Conservation (phyloP, 2,888 invertebrate genomes). For the Sericinus montela region DNA sequence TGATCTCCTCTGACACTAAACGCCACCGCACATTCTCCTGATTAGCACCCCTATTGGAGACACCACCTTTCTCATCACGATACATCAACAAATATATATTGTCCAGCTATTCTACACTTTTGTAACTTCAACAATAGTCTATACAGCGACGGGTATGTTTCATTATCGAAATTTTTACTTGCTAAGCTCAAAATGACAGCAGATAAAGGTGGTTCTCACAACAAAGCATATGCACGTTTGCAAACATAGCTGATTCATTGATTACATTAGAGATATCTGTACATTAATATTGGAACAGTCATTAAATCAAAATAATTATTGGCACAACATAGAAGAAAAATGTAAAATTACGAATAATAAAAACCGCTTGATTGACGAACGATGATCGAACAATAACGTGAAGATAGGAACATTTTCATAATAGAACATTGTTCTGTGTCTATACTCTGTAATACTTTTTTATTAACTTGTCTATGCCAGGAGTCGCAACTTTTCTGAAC, state of each 20-base stretch:
- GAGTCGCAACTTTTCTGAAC: too few relatives aligned
- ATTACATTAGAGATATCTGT: slow-evolving; percentile 41
- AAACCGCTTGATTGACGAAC: slow-evolving; percentile 73
- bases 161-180: slow-evolving; percentile 71
- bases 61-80: slow-evolving; percentile 63
- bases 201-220: slow-evolving; percentile 79
- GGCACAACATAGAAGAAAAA: slow-evolving; percentile 59
- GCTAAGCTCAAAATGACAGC: slow-evolving; percentile 70
- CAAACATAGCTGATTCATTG: slow-evolving; percentile 51
- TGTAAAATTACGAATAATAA: slow-evolving; percentile 60
- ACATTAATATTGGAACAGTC: slow-evolving; percentile 40
- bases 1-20: slow-evolving; percentile 67
- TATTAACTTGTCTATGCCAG: too few relatives aligned
- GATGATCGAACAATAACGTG: slow-evolving; percentile 73
- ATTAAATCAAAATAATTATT: slow-evolving; percentile 51
- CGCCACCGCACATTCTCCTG: slow-evolving; percentile 73
- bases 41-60: slow-evolving; percentile 54
- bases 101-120: slow-evolving; percentile 33
- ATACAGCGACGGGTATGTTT: slow-evolving; percentile 56
- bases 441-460: too few relatives aligned
- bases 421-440: slow-evolving; percentile 23
- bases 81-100: slow-evolving; percentile 51
- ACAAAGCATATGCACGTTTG: slow-evolving; percentile 77
- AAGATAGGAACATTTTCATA: slow-evolving; percentile 60
- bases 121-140: slow-evolving; percentile 41